Conservation (phyloP, 1,140 invertebrate species). For the Tenebrio molitor region DNA sequence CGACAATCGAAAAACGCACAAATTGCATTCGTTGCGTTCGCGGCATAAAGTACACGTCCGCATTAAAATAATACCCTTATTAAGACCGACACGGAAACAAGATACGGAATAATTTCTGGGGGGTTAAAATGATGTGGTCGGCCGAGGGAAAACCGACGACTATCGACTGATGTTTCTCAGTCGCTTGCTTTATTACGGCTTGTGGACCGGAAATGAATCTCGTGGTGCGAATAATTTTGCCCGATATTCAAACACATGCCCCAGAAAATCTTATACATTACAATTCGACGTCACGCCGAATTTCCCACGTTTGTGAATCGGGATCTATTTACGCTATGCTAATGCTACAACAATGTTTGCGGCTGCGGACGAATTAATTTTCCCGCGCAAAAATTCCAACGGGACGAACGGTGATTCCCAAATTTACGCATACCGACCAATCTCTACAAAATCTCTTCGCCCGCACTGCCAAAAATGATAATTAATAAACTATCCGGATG, state of each 20-base stretch:
- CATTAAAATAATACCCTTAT: neutral
- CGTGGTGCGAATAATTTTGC: conserved; percentile 12
- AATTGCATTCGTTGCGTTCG: conserved; percentile 25
- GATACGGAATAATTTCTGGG: neutral
- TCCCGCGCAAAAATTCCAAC: too few species aligned
- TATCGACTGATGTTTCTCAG: conserved; percentile 5
- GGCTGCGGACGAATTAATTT: neutral
- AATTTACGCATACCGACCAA: too few species aligned
- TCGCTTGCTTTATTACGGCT: neutral
- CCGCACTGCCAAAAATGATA: too few species aligned
- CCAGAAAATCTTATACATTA: neutral
- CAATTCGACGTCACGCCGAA: neutral
- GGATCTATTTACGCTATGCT: neutral
- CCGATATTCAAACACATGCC: conserved; percentile 4
- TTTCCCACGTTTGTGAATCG: neutral
- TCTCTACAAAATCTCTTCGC: too few species aligned
- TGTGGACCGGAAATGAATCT: conserved; percentile 3
- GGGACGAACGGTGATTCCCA: too few species aligned
- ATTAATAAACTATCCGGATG: too few species aligned
- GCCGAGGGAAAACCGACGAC: neutral
- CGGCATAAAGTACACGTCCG: neutral
- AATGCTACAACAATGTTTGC: neutral
- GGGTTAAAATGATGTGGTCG: neutral
- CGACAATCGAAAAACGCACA: conserved; percentile 13
- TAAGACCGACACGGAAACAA: neutral